Conservation (phyloP, 2,113 vertebrate species). For the Xiphorhynchus elegans region DNA sequence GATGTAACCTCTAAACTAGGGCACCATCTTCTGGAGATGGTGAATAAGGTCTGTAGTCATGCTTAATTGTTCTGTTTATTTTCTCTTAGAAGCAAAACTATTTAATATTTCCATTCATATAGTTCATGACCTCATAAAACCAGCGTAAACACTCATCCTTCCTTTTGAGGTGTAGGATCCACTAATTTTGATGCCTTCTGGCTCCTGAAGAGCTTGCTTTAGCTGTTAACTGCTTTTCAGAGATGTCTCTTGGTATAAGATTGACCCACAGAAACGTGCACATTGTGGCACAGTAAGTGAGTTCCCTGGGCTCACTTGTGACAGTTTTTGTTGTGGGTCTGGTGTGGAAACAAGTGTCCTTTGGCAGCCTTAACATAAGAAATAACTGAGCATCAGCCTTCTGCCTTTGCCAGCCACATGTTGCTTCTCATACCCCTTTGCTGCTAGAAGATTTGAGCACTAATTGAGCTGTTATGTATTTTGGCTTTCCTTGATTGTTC, state of each 20-base stretch:
- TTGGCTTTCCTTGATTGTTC: background rate
- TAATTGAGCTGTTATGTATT: background rate
- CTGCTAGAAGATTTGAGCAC: background rate
- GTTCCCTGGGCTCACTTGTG: background rate
- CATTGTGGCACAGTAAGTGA: background rate
- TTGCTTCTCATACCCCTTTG: background rate
- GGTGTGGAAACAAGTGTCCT: background rate
- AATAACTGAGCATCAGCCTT: background rate
- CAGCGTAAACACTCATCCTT: background rate
- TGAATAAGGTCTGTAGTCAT: background rate
- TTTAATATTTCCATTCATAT: background rate
- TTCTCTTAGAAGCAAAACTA: background rate
- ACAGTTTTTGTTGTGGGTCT: background rate
- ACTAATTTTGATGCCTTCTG: background rate
- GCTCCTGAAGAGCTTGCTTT: background rate
- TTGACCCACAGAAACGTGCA: background rate
- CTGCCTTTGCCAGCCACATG: background rate
- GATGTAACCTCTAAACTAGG: background rate
- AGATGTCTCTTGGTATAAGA: background rate
- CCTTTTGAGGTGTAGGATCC: background rate
- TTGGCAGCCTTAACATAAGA: background rate
- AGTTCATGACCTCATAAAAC: background rate
- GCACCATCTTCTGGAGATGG: background rate
- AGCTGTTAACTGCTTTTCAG: background rate
- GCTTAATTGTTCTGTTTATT: background rate